Conservation (phyloP, 2,113 vertebrate species). For the Alaudala cheleensis region DNA sequence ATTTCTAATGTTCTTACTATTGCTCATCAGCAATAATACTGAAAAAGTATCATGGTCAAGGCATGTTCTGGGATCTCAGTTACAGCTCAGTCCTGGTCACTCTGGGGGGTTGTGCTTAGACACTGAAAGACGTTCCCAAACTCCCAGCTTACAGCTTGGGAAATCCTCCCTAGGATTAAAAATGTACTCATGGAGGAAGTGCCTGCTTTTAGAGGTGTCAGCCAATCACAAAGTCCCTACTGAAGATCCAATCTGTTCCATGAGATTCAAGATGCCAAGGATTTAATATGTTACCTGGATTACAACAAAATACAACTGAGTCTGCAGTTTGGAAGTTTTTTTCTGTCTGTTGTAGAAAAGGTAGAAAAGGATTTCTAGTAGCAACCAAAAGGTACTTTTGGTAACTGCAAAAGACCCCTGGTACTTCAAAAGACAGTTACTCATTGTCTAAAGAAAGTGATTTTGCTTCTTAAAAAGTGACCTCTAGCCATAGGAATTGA, state of each 20-base stretch:
- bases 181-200: neutral
- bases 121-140: neutral
- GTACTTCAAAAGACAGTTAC: neutral
- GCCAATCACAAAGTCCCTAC: neutral
- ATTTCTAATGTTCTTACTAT: neutral
- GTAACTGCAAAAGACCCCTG: neutral
- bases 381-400: neutral
- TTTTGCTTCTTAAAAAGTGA: neutral
- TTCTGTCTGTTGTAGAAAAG: neutral
- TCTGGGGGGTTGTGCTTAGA: neutral
- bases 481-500: neutral
- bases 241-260: neutral
- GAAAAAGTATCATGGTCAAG: neutral
- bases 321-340: rapidly evolving
- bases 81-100: neutral
- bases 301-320: neutral
- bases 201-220: neutral
- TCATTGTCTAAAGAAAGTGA: neutral
- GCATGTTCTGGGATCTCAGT: neutral
- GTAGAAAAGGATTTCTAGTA: neutral
- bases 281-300: neutral
- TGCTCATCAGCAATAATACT: neutral
- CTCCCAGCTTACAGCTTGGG: neutral
- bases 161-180: neutral
- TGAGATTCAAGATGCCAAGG: neutral